Evolutionary conservation across 2,113 vertebrate genomes (phyloP), one percentile per base, ranked within the genome.

Genomic region (Sinocyclocheilus grahami): DNA sequence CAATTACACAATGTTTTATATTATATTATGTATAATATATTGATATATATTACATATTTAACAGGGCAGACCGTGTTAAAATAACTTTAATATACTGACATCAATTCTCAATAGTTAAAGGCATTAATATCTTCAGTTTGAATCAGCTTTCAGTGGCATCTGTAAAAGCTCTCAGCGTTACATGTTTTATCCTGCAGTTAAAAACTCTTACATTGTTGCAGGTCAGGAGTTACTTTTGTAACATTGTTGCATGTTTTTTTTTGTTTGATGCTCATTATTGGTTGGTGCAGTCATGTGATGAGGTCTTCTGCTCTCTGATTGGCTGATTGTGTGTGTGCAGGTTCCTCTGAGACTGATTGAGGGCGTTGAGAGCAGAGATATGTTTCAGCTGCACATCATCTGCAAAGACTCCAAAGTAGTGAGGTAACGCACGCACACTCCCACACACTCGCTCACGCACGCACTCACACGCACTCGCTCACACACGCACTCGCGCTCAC

Each of bases 371-470:
- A 97, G 97, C 93, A 96, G 98, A 93, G 98, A 99, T 88, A 99
- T 99, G 98, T 99, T 99, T 92, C 98, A 99, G 94, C 94, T 99
- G 90, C 97, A 99, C 92, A 99, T 99, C 10, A 93, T 98, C 93
- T 99, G 98, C 96, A 99, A 99, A 92, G 98, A 99, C 95, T 99
- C 97, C 92, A 99, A 99, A 95, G 96, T 99, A 92, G 97, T 99
- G 92, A 97, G 98, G 98, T 81, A 81, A 72, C 33, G 4, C 33
- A 0, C 33, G 3, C 33, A 33, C 33, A 33, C 33, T 0, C 33
- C 0, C 33, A 0, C 33, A 3, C 33, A 4, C 33, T 0, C 33
- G 0, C 33, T 0, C 33, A 0, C 33, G 0, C 33, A 37, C 33
- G 0, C 33, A 37, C 30, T 30, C 30, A 27, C 33, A 37, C 33